Evolutionary conservation across 2,113 vertebrate genomes (phyloP).

Genomic region (Thunnus maccoyii): DNA sequence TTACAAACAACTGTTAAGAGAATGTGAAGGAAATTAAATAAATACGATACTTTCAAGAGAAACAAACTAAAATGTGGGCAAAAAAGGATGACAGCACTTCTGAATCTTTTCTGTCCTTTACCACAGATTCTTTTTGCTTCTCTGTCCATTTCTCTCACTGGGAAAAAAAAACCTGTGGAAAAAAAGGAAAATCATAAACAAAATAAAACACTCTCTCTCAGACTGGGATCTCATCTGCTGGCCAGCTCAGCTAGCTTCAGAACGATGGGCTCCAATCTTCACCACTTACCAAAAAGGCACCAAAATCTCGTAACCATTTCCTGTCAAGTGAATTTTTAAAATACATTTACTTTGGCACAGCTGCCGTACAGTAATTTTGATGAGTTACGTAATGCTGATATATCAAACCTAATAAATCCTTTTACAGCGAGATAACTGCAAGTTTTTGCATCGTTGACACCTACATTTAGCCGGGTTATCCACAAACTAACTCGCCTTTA

Average conservation of each 20-base stretch:
- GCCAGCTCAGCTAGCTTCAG: slow-evolving; percentile 50
- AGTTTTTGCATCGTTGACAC: slow-evolving; percentile 9
- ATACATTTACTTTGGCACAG: slow-evolving; percentile 52
- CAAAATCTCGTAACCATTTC: slow-evolving; percentile 38
- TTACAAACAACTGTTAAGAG: slow-evolving; percentile 53
- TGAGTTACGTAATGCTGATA: slow-evolving; percentile 18
- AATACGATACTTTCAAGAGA: slow-evolving; percentile 48
- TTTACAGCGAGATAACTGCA: slow-evolving; percentile 16
- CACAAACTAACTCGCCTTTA: slow-evolving; percentile 18
- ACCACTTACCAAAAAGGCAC: slow-evolving; percentile 62
- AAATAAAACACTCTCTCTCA: slow-evolving; percentile 36
- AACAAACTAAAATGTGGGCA: slow-evolving; percentile 17
- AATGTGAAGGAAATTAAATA: slow-evolving; percentile 59
- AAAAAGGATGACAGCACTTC: slow-evolving; percentile 40
- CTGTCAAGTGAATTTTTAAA: slow-evolving; percentile 42
- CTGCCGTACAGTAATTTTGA: slow-evolving; percentile 37
- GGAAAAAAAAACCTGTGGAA: neutral
- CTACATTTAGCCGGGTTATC: slow-evolving; percentile 17
- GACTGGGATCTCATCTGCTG: slow-evolving; percentile 38
- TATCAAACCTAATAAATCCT: slow-evolving; percentile 23
- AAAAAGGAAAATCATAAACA: neutral
- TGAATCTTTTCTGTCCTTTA: slow-evolving; percentile 21
- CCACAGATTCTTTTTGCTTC: slow-evolving; percentile 13
- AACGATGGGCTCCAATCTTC: slow-evolving; percentile 40
- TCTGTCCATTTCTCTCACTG: slow-evolving; percentile 18